phyloP scores from a whole-genome alignment of 92 coral and sea anemone species.

The Phenganax subtilis region DNA sequence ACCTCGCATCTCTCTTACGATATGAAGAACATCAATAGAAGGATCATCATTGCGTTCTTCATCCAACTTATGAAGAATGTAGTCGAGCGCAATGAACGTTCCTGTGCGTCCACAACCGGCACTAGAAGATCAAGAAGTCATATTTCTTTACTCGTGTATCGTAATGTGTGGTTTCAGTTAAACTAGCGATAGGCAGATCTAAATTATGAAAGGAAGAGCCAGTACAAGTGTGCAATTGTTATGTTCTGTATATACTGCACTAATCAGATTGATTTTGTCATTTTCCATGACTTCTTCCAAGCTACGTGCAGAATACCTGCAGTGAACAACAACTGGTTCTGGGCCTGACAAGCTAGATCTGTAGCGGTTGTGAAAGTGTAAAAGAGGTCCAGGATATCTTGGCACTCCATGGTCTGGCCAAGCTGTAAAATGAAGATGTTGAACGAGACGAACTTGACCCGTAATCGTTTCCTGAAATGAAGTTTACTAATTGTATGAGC shows the following conservation, averaged over 20 bases:
- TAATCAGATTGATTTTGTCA: no score
- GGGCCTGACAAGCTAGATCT: slow-evolving; percentile 26
- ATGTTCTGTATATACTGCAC: no score
- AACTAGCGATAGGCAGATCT: no score
- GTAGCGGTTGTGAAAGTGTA: slow-evolving; percentile 60
- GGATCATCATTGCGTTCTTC: slow-evolving; percentile 30
- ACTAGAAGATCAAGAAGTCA: slow-evolving; percentile 24
- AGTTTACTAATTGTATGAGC: not conserved
- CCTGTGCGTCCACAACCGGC: slow-evolving; percentile 69
- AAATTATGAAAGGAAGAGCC: no score
- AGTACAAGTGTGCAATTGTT: no score
- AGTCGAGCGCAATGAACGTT: slow-evolving; percentile 62
- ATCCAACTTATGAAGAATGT: slow-evolving; percentile 58
- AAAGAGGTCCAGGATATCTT: slow-evolving; percentile 55
- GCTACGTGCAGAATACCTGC: slow-evolving; percentile 51
- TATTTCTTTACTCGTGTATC: not conserved
- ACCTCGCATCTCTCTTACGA: slow-evolving; percentile 53
- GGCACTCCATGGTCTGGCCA: slow-evolving; percentile 85
- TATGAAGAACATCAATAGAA: slow-evolving; percentile 43
- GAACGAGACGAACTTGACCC: slow-evolving; percentile 40
- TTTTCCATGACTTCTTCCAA: no score
- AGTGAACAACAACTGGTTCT: slow-evolving; percentile 65
- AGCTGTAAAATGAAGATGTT: slow-evolving; percentile 61
- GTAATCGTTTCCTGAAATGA: slow-evolving; percentile 38
- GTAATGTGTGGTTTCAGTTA: no score